phyloP scores from a whole-genome alignment of 2,797 vertebrate species.

The Pampus argenteus region DNA sequence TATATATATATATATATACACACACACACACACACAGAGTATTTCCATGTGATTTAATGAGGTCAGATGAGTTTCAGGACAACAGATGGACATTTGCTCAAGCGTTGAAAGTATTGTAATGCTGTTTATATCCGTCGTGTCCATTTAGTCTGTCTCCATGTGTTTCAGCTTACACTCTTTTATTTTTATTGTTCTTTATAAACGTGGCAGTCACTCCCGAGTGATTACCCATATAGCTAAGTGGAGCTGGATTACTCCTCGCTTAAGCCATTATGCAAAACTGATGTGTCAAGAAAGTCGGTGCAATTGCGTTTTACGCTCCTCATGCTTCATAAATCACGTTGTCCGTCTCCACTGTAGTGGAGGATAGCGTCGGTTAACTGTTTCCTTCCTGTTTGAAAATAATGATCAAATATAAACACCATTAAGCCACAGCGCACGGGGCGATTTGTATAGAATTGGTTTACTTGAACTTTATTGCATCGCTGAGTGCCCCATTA shows the following conservation, averaged over 20 bases:
- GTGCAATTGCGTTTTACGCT: slow-evolving; percentile 71
- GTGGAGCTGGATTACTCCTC: slow-evolving; percentile 50
- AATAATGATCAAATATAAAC: slow-evolving; percentile 86
- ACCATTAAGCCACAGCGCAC: slow-evolving; percentile 81
- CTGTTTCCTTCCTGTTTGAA: slow-evolving; percentile 85
- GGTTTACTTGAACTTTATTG: slow-evolving; percentile 85
- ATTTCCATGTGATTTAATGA: neutral
- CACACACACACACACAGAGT: no score
- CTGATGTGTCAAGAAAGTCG: slow-evolving; percentile 53
- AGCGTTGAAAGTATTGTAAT: slow-evolving; percentile 23
- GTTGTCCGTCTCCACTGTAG: slow-evolving; percentile 60
- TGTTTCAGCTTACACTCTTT: slow-evolving; percentile 44
- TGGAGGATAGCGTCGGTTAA: slow-evolving; percentile 75
- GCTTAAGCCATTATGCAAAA: slow-evolving; percentile 71
- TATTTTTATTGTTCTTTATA: slow-evolving; percentile 72
- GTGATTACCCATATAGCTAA: slow-evolving; percentile 47
- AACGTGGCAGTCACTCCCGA: slow-evolving; percentile 42
- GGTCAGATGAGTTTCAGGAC: neutral
- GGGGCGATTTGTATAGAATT: slow-evolving; percentile 76
- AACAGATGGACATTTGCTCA: slow-evolving; percentile 61
- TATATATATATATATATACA: no score
- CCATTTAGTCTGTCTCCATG: slow-evolving; percentile 50
- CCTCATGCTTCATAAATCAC: slow-evolving; percentile 83
- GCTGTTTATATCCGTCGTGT: slow-evolving; percentile 35
- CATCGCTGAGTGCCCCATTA: slow-evolving; percentile 84